Percentiles rank a stretch among this genome's conserved stretches.
phyloP scores from a whole-genome alignment of 2,113 vertebrate genomes.

The Trochalopteron elliotii region DNA sequence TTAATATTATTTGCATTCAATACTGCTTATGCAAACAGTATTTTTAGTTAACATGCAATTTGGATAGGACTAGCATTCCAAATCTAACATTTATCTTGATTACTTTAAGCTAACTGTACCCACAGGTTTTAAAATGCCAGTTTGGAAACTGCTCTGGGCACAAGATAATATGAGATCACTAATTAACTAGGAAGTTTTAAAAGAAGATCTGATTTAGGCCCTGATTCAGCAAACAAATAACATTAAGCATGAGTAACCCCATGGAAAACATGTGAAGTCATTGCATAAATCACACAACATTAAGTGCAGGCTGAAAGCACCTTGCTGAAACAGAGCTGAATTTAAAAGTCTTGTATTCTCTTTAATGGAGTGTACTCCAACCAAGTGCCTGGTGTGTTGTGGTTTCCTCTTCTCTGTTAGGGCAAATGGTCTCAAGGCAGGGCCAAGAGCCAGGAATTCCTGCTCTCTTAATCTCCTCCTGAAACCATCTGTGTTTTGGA shows the following conservation, averaged over 20 bases:
- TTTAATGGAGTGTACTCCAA: conserved; percentile 25
- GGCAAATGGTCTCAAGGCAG: not conserved
- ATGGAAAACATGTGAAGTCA: conserved; percentile 13
- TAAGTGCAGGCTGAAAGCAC: conserved; percentile 23
- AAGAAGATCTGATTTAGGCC: conserved; percentile 26
- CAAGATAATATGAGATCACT: conserved; percentile 7
- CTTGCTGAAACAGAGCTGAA: conserved; percentile 15
- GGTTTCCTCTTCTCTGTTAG: not conserved
- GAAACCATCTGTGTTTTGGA: not conserved
- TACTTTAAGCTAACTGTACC: conserved; percentile 48
- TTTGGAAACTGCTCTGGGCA: conserved; percentile 38
- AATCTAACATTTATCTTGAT: conserved; percentile 54
- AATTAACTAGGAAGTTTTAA: conserved; percentile 51
- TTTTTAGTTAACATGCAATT: conserved; percentile 48
- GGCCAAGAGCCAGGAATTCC: conserved; percentile 44
- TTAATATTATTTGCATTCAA: conserved; percentile 25
- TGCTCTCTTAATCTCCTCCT: conserved; percentile 14
- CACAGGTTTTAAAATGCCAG: conserved; percentile 36
- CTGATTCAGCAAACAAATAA: conserved; percentile 46
- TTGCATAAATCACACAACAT: conserved; percentile 48
- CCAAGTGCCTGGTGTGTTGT: conserved; percentile 35
- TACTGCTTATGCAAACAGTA: conserved; percentile 30
- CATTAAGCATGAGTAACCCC: not conserved
- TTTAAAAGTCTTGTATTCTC: not conserved
- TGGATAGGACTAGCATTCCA: conserved; percentile 33